A percentile compares a stretch with the other conserved stretches of the same genome.
These are phyloP conservation scores for Papilio glaucus DNA, from an alignment of 1,140 invertebrate genomes.

Conservation along the genomic window DNA sequence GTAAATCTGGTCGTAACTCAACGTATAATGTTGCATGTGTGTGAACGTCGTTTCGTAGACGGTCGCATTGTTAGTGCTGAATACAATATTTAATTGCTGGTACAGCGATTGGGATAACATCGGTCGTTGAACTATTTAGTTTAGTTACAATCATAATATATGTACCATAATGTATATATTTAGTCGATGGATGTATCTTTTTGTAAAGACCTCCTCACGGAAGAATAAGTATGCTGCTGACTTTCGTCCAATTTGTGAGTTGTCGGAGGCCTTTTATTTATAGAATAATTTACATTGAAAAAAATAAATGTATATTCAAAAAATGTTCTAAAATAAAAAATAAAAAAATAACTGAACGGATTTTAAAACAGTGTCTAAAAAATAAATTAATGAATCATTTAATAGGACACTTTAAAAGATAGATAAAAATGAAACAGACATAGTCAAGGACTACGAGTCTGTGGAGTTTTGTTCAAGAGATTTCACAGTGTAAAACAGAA, in stretches of 20 bases:
- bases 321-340: too few species aligned
- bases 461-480: background rate
- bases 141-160: background rate
- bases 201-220: too few species aligned
- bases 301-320: too few species aligned
- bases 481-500: slow-evolving; percentile 37
- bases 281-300: too few species aligned
- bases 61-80: slow-evolving; percentile 26
- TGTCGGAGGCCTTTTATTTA: too few species aligned
- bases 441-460: background rate
- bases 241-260: too few species aligned
- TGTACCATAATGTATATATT: too few species aligned
- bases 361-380: too few species aligned
- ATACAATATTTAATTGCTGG: slow-evolving; percentile 31
- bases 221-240: too few species aligned
- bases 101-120: slow-evolving; percentile 4
- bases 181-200: too few species aligned
- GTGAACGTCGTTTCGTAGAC: slow-evolving; percentile 27
- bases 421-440: background rate
- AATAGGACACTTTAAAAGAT: background rate
- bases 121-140: slow-evolving; percentile 23
- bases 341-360: too few species aligned
- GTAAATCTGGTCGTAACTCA: slow-evolving; percentile 33
- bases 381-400: too few species aligned
- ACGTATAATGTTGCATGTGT: slow-evolving; percentile 34